Percentiles rank a stretch among this genome's conserved stretches.
These are phyloP conservation scores for Actias luna DNA, from an alignment of 2,888 invertebrate genomes.

Conservation along the genomic window DNA sequence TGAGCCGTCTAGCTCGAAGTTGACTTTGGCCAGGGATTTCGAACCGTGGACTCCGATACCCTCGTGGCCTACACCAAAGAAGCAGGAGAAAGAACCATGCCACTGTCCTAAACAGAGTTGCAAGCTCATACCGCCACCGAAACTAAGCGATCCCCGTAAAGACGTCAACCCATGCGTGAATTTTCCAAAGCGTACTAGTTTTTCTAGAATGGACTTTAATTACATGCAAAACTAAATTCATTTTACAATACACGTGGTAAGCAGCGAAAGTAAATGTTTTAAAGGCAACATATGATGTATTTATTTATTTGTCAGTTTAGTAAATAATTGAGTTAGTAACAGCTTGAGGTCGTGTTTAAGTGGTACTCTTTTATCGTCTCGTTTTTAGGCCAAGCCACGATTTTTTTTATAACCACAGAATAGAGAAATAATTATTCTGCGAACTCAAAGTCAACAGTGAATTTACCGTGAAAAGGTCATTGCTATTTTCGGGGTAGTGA, in stretches of 20 bases:
- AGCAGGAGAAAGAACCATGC: conserved; percentile 32
- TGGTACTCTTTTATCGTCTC: too few species aligned
- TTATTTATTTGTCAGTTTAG: not conserved
- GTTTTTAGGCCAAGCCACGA: too few species aligned
- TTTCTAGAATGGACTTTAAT: conserved; percentile 28
- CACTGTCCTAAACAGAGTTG: conserved; percentile 58
- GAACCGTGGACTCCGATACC: conserved; percentile 69
- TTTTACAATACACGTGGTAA: conserved; percentile 28
- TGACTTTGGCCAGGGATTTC: conserved; percentile 42
- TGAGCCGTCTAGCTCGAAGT: not conserved
- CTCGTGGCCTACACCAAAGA: conserved; percentile 51
- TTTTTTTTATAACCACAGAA: too few species aligned
- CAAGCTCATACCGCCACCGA: conserved; percentile 36
- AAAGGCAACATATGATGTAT: not conserved
- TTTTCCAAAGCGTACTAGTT: conserved; percentile 44
- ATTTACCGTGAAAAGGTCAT: too few species aligned
- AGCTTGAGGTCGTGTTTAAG: too few species aligned
- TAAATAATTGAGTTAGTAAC: too few species aligned
- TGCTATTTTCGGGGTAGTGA: too few species aligned
- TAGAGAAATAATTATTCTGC: too few species aligned
- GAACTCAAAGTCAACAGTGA: too few species aligned
- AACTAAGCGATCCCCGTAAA: conserved; percentile 36
- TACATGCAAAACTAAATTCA: not conserved
- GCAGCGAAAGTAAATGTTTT: conserved; percentile 48
- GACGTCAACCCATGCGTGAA: conserved; percentile 40